Evolutionary conservation across 2,113 vertebrate species (phyloP).

Genomic region (Tenrec ecaudatus): DNA sequence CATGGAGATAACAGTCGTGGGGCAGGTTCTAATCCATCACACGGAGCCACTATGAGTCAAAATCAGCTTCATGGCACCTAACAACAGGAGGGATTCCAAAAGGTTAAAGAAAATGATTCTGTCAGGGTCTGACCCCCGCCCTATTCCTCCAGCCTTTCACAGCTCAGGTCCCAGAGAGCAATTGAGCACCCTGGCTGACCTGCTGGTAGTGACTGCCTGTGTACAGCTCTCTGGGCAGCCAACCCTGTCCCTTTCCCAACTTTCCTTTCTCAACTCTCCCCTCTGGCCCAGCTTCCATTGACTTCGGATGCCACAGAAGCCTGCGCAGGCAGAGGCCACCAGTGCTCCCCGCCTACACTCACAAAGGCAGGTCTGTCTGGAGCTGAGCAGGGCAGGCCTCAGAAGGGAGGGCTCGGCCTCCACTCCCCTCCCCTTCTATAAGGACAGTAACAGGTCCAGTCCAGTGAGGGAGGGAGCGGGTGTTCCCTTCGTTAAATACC

Average conservation of each 20-base stretch:
- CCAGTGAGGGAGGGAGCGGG: not conserved
- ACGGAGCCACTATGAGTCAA: not conserved
- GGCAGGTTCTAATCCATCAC: not conserved
- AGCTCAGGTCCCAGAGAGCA: not conserved
- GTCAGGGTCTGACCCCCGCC: not conserved
- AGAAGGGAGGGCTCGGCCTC: not conserved
- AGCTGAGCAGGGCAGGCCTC: conserved; percentile 3
- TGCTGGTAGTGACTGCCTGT: not conserved
- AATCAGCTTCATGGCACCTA: not conserved
- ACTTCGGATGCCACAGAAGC: conserved; percentile 24
- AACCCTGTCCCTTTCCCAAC: not conserved
- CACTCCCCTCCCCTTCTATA: not conserved
- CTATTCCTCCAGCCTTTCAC: not conserved
- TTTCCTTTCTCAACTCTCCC: not conserved
- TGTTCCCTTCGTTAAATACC: not conserved
- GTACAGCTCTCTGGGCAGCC: not conserved
- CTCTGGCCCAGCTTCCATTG: conserved; percentile 34
- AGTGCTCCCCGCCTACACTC: not conserved
- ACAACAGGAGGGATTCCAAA: not conserved
- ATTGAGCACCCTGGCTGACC: not conserved
- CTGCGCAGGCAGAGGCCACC: not conserved
- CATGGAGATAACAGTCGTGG: too few species aligned
- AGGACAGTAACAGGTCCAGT: conserved; percentile 34
- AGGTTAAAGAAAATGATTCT: not conserved
- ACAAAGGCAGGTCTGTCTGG: not conserved